These are phyloP conservation scores for Mactra quadrangularis DNA, from an alignment of 1,140 invertebrate genomes.

Conservation along the genomic window DNA sequence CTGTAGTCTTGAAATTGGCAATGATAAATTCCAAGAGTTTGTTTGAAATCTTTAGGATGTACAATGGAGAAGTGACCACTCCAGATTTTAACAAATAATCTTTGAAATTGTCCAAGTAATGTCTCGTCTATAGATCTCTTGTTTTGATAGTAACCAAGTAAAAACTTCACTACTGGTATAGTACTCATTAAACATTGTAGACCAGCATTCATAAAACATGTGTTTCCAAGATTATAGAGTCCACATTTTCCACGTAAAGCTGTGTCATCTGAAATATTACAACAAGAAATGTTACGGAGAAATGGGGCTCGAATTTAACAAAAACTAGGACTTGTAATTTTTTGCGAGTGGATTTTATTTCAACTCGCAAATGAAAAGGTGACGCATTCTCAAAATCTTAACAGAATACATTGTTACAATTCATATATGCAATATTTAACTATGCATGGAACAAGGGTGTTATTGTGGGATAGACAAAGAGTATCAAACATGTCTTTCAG, in stretches of 20 bases:
- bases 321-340: too few species aligned
- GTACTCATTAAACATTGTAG: conserved; percentile 86
- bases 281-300: not conserved
- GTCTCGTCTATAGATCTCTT: conserved; percentile 67
- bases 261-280: conserved; percentile 72
- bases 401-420: too few species aligned
- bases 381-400: too few species aligned
- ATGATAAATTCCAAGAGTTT: conserved; percentile 87
- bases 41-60: conserved; percentile 87
- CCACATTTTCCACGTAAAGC: conserved; percentile 87
- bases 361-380: too few species aligned
- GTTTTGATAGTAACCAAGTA: conserved; percentile 81
- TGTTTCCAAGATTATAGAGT: conserved; percentile 88
- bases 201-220: conserved; percentile 90
- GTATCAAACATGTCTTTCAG: too few species aligned
- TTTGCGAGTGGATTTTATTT: too few species aligned
- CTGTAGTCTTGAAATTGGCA: conserved; percentile 87
- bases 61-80: conserved; percentile 86
- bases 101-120: conserved; percentile 85
- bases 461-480: too few species aligned
- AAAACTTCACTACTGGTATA: conserved; percentile 85
- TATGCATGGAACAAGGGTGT: too few species aligned
- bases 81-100: conserved; percentile 87
- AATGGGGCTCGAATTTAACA: too few species aligned
- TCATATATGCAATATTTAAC: too few species aligned